Conservation (phyloP, 1,140 invertebrate species). For the Brachionus angularis region DNA sequence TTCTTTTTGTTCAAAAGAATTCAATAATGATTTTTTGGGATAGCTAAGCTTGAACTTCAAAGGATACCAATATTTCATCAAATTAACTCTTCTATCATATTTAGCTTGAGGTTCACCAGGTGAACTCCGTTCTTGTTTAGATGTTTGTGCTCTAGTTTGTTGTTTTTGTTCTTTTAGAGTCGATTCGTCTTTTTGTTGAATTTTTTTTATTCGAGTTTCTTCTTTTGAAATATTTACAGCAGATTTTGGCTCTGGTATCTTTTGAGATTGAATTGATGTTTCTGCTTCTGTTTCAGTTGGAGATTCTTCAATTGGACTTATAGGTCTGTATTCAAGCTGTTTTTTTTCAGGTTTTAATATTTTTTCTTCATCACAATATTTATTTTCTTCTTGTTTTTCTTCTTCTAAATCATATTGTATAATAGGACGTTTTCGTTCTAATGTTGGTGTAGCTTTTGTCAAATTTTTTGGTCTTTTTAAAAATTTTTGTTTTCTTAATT, state of each 20-base stretch:
- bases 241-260: not conserved
- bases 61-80: constrained; percentile 36
- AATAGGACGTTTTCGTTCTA: not conserved
- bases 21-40: constrained; percentile 15
- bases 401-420: not conserved
- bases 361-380: not conserved
- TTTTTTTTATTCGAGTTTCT: not conserved
- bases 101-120: not conserved
- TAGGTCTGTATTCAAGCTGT: not conserved
- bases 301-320: not conserved
- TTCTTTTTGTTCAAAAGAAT: constrained; percentile 28
- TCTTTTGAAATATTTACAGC: not conserved
- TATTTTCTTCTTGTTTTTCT: not conserved
- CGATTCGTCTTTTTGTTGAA: not conserved
- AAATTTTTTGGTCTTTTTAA: not conserved
- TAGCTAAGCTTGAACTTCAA: constrained; percentile 33
- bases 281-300: not conserved
- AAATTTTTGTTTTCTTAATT: not conserved
- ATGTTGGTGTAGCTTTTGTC: no score
- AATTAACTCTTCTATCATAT: not conserved
- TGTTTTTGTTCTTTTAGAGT: not conserved
- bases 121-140: not conserved
- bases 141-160: not conserved
- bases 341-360: not conserved
- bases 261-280: not conserved